Percentiles rank a stretch among this genome's conserved stretches.
phyloP scores from a whole-genome alignment of 1,140 invertebrate species.

The Lysiphlebus fabarum region DNA sequence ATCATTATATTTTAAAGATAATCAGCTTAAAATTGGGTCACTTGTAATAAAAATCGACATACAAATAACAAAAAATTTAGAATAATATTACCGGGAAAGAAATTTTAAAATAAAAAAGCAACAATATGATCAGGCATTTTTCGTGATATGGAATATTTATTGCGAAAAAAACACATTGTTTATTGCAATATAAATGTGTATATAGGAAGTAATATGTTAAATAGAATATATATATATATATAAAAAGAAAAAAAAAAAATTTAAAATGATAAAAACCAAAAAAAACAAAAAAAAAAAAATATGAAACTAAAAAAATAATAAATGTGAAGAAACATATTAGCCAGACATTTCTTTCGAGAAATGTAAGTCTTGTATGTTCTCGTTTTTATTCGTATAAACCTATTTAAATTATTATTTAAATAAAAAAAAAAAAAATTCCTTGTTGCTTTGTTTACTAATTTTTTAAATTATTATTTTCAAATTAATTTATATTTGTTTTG shows the following conservation, averaged over 20 bases:
- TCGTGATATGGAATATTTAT: slow-evolving; percentile 13
- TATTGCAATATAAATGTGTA: slow-evolving; percentile 56
- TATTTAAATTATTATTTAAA: too few species aligned
- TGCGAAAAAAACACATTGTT: slow-evolving; percentile 38
- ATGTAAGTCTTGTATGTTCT: too few species aligned
- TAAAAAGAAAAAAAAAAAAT: slow-evolving; percentile 30
- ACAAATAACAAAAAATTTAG: not conserved
- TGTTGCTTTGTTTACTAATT: too few species aligned
- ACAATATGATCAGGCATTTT: slow-evolving; percentile 8
- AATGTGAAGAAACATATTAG: too few species aligned
- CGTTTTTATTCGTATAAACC: too few species aligned
- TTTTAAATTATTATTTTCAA: too few species aligned
- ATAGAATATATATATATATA: slow-evolving; percentile 35
- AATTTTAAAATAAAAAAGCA: not conserved
- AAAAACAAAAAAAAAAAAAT: slow-evolving; percentile 40
- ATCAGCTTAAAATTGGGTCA: too few species aligned
- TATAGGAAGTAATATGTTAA: slow-evolving; percentile 44
- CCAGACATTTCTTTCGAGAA: too few species aligned
- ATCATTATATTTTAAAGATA: too few species aligned
- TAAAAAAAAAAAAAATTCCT: too few species aligned
- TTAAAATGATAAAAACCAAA: slow-evolving; percentile 38
- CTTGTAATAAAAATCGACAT: too few species aligned
- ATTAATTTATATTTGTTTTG: too few species aligned
- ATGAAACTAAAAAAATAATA: slow-evolving; percentile 46
- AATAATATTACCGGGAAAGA: slow-evolving; percentile 2